Conservation (phyloP, 1,140 invertebrate genomes). For the Phortica variegata region DNA sequence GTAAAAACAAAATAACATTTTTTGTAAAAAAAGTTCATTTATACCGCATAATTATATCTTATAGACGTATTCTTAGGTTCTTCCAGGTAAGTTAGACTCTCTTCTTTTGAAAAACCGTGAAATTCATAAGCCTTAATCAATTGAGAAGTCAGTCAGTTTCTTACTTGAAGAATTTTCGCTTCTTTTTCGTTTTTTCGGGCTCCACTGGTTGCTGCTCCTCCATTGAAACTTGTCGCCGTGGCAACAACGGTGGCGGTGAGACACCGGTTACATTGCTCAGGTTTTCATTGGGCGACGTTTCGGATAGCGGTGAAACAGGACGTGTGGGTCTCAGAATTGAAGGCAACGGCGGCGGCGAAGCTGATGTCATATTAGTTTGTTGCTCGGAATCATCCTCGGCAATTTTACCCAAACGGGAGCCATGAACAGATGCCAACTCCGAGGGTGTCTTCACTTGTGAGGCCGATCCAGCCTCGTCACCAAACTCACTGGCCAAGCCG, state of each 20-base stretch:
- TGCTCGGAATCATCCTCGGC: constrained; percentile 35
- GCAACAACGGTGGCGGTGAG: constrained; percentile 38
- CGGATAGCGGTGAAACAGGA: constrained; percentile 25
- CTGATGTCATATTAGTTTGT: neutral
- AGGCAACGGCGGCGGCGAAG: constrained; percentile 12
- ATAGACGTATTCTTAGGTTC: too few relatives aligned
- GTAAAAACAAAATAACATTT: too few relatives aligned
- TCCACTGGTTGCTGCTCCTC: constrained; percentile 20
- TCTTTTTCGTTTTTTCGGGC: constrained; percentile 33
- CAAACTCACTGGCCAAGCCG: constrained; percentile 61
- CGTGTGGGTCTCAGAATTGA: constrained; percentile 36
- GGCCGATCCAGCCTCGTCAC: constrained; percentile 29
- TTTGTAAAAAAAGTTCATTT: too few relatives aligned
- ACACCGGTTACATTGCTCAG: too few relatives aligned
- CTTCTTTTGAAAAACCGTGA: too few relatives aligned
- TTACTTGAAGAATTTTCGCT: constrained; percentile 41
- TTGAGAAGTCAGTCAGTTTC: neutral
- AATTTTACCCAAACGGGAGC: constrained; percentile 40
- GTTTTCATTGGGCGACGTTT: neutral
- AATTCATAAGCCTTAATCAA: neutral
- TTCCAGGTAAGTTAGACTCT: too few relatives aligned
- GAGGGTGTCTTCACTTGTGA: constrained; percentile 42
- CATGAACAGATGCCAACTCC: constrained; percentile 45
- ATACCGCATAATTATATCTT: too few relatives aligned
- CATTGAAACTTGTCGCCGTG: constrained; percentile 22